These are phyloP conservation scores for Phoxinus phoxinus DNA, from an alignment of 2,113 vertebrate species.

Conservation along the genomic window DNA sequence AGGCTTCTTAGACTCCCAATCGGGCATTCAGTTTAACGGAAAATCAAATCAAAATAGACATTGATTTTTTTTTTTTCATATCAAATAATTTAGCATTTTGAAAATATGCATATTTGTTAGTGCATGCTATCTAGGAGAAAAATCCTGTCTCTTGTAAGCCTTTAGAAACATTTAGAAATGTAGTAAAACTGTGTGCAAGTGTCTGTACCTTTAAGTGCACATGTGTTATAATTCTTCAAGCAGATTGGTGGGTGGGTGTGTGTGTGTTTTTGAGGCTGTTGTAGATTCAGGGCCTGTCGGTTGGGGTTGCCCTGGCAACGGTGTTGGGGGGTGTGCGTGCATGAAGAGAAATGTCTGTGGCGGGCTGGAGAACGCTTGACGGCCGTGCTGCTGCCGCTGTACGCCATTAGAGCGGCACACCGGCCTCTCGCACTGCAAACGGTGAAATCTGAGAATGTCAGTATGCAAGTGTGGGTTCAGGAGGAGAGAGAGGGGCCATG, in stretches of 20 bases:
- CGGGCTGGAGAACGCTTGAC: conserved; percentile 38
- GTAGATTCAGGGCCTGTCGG: conserved; percentile 52
- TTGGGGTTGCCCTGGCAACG: conserved; percentile 61
- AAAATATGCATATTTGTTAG: too few species aligned
- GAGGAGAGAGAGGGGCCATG: conserved; percentile 32
- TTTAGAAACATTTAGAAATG: not conserved
- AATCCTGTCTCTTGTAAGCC: not conserved
- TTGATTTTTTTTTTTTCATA: too few species aligned
- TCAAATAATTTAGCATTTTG: too few species aligned
- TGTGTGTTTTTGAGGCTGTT: conserved; percentile 49
- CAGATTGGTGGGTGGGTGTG: conserved; percentile 32
- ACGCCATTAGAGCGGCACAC: conserved; percentile 26
- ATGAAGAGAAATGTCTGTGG: conserved; percentile 54
- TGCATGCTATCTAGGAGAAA: too few species aligned
- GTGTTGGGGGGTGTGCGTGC: conserved; percentile 52
- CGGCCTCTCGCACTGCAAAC: not conserved
- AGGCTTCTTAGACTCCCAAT: not conserved
- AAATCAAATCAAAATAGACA: too few species aligned
- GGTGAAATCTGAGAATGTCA: conserved; percentile 42
- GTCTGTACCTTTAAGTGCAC: conserved; percentile 15
- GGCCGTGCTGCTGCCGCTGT: conserved; percentile 45
- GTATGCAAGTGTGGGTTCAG: conserved; percentile 28
- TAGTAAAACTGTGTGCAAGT: not conserved
- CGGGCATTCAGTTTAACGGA: too few species aligned
- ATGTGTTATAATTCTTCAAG: not conserved